Conservation (phyloP, 1,140 invertebrate genomes). For the Papilio polytes region DNA sequence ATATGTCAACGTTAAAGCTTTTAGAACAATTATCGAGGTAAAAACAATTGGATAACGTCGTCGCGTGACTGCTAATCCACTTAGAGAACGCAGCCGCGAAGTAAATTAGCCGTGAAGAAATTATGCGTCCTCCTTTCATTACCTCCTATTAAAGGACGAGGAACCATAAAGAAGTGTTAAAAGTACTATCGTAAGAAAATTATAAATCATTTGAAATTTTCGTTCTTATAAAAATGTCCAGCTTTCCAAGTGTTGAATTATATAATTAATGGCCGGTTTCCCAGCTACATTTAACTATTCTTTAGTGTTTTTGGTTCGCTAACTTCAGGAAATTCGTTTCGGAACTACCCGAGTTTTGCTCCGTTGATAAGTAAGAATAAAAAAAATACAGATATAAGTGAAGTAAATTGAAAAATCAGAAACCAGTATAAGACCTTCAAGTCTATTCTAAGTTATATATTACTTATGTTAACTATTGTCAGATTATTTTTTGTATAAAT, state of each 20-base stretch:
- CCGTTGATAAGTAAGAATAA: too few relatives aligned
- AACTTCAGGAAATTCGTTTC: too few relatives aligned
- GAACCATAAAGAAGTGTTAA: constrained; percentile 6
- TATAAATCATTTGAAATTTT: too few relatives aligned
- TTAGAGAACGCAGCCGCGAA: constrained; percentile 17
- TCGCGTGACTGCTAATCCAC: constrained; percentile 14
- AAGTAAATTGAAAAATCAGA: not conserved
- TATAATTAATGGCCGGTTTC: too few relatives aligned
- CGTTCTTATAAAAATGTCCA: too few relatives aligned
- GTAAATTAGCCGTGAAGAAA: constrained; percentile 29
- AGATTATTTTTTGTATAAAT: too few relatives aligned
- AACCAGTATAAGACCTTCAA: not conserved
- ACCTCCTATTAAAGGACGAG: constrained; percentile 3
- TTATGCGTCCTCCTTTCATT: constrained; percentile 12
- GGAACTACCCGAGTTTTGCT: too few relatives aligned
- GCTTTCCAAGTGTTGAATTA: too few relatives aligned
- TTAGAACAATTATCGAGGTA: constrained; percentile 17
- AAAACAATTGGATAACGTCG: constrained; percentile 17
- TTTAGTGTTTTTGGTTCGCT: too few relatives aligned
- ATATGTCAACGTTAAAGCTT: constrained; percentile 10
- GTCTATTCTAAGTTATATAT: too few relatives aligned
- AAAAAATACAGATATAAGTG: not conserved
- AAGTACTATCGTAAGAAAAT: not conserved
- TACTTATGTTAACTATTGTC: too few relatives aligned
- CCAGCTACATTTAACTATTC: too few relatives aligned